Evolutionary conservation across 2,888 invertebrate genomes (phyloP), one percentile per base, ranked within the genome.

Genomic region (Tineola bisselliella): DNA sequence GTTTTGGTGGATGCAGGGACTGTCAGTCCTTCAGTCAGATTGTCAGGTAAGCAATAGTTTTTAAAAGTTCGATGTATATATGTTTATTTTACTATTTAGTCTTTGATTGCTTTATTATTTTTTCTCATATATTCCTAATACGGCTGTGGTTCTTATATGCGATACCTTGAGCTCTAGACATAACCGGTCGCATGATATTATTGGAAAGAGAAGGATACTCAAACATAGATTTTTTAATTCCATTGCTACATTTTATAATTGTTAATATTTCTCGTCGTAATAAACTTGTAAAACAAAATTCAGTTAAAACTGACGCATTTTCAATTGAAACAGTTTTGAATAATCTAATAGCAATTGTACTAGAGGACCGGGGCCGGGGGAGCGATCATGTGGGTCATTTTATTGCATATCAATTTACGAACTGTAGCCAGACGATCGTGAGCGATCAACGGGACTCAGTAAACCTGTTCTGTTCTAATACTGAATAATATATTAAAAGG

Each of bases 391-490:
- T 56, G 30, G 56, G 56, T 19, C 56, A 56, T 56, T 56, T 56
- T 25, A 17, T 17, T 17, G 15, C 52, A 52, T 52, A 17, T 52
- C 52, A 11, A 19, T 12, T 19, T 6, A 56, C 25, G 30, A 11
- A 52, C 10, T 30, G 17, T 11, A 10, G 33, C 33, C 48, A 13
- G 17, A 25, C 58, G 58, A 58, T 58, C 58, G 58, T 58, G 58
- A 58, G 15, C 33, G 33, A 33, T 30, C 15, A 56, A 58, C 58
- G 58, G 58, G 58, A 58, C 58, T 58, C 33, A 11, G 15, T 15
- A 58, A 58, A 58, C 58, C 58, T 58, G 58, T 58, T 58, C 19
- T 15, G 31, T 58, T 58, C 58, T 58, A 58, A 58, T 58, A 25
- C 58, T 33, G 33, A 12, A 57, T 57, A 57, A 57, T 57, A 25